Evolutionary conservation across 2,113 vertebrate genomes (phyloP).

Genomic region (Saimiri boliviensis): DNA sequence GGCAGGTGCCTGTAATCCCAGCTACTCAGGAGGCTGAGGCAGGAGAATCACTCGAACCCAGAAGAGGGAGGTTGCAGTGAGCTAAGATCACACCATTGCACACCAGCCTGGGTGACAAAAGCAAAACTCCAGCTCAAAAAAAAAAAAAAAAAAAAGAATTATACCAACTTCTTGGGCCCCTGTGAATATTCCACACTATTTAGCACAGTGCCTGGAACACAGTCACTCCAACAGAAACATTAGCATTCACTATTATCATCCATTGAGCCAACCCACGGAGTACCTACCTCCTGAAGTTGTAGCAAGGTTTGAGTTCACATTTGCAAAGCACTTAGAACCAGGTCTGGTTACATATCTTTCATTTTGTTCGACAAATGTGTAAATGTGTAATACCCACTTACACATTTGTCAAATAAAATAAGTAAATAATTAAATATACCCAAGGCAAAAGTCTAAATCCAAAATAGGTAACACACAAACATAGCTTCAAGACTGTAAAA

Average conservation of each 20-base stretch:
- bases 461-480: neutral
- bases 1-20: too few relatives aligned
- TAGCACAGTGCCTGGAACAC: neutral
- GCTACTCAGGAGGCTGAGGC: too few relatives aligned
- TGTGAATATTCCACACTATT: neutral
- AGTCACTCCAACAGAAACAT: too few relatives aligned
- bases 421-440: neutral
- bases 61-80: too few relatives aligned
- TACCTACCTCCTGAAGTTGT: neutral
- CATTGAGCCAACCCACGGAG: rapidly evolving
- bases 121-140: too few relatives aligned
- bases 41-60: too few relatives aligned
- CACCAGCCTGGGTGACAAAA: too few relatives aligned
- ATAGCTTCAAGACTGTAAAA: neutral
- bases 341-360: neutral
- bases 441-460: neutral
- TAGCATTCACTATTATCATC: too few relatives aligned
- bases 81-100: too few relatives aligned
- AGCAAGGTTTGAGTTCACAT: neutral
- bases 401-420: neutral
- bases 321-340: neutral
- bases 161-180: rapidly evolving
- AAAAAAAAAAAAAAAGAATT: too few relatives aligned
- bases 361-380: neutral
- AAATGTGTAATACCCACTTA: too few relatives aligned